These are phyloP conservation scores for Gerris lacustris DNA, from an alignment of 2,888 invertebrate species.

Conservation along the genomic window DNA sequence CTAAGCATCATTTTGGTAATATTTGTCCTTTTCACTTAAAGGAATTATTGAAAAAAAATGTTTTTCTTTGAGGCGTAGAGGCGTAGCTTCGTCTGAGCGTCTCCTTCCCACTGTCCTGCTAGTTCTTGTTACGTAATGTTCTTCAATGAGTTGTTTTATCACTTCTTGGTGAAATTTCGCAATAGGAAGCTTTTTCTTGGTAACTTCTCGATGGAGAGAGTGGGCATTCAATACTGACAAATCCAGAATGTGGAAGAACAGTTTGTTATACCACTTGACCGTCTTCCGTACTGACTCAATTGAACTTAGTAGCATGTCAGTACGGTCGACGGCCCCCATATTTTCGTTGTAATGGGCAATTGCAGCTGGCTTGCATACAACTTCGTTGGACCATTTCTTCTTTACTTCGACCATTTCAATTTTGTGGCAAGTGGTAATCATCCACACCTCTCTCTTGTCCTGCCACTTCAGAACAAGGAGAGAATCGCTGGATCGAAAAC, in stretches of 20 bases:
- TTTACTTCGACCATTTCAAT: background rate
- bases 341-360: background rate
- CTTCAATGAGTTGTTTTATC: too few relatives aligned
- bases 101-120: too few relatives aligned
- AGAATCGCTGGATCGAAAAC: background rate
- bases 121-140: too few relatives aligned
- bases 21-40: too few relatives aligned
- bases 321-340: constrained; percentile 8
- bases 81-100: too few relatives aligned
- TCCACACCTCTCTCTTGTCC: constrained; percentile 9
- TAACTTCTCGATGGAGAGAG: background rate
- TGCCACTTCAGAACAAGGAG: constrained; percentile 5
- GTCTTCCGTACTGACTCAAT: constrained; percentile 6
- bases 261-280: constrained; percentile 11
- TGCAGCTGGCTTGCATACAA: background rate
- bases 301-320: constrained; percentile 7
- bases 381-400: background rate
- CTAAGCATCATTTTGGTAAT: too few relatives aligned
- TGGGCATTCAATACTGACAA: constrained; percentile 3
- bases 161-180: too few relatives aligned
- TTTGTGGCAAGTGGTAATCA: constrained; percentile 5
- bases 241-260: constrained; percentile 10
- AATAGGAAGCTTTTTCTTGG: too few relatives aligned
- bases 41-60: too few relatives aligned
- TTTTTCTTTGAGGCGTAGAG: too few relatives aligned